Base-by-base conservation (phyloP, 2,113 vertebrate species). In the Pituophis catenifer region DNA sequence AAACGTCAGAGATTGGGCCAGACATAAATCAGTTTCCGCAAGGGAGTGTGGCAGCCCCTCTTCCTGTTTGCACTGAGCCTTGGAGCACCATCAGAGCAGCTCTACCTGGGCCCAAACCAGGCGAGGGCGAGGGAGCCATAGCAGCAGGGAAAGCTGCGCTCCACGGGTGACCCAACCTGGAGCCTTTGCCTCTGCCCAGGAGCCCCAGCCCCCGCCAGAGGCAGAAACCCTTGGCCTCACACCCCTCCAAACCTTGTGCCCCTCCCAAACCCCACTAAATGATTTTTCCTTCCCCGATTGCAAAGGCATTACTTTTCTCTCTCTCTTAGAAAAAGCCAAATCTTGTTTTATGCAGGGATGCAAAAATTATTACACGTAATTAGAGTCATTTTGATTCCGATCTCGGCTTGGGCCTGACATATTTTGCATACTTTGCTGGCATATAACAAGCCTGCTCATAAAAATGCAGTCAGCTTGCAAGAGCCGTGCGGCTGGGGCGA, bases 311-410 rank as follows among this genome's bases (percentile, higher is more conserved):
- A 92, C 54, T 93, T 38, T 2, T 62, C 26, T 29, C 33, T 17
- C 48, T 15, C 50, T 33, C 11, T 12, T 59, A 29, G 24, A 57
- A 89, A 81, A 89, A 92, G 92, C 65, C 92, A 44, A 97, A 94
- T 96, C 94, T 95, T 97, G 96, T 96, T 97, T 98, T 96, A 96
- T 97, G 96, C 95, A 94, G 94, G 96, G 96, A 97, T 97, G 94
- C 96, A 96, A 95, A 97, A 98, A 97, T 97, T 95, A 98, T 98
- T 97, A 97, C 96, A 50, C 94, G 89, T 97, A 97, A 98, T 98
- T 97, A 97, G 97, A 97, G 96, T 95, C 92, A 95, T 97, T 97
- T 96, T 92, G 85, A 97, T 97, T 97, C 97, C 88, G 55, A 96
- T 94, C 96, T 96, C 96, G 91, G 96, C 97, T 96, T 96, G 97